Base-by-base conservation (phyloP, 2,888 invertebrate species). In the Hemithea aestivaria region DNA sequence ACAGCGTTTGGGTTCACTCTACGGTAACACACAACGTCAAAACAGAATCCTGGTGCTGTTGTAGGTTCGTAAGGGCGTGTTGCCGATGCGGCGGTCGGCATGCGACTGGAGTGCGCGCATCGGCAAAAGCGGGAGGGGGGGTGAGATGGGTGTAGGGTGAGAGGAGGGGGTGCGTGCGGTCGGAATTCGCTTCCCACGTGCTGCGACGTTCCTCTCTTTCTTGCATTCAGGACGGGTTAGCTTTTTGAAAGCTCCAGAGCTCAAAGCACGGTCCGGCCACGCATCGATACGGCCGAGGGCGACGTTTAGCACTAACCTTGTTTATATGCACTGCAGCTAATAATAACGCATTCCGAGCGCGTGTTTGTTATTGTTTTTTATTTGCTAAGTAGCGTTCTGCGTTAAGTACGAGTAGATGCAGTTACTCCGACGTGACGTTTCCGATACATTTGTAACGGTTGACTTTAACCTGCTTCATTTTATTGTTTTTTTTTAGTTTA, bases 121-220 rank as follows among this genome's bases (percentile, higher is more conserved):
- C 73, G 67, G 42, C 20, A 30, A 46, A 49, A 43, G 23, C 48
- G 53, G 57, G 56, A 62, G 58, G 53, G 57, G 56, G 62, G 58
- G 69, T 55, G 52, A 65, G 49, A 65, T 62, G 62, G 68, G 67
- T 68, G 65, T 64, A 70, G 75, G 73, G 81, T 85, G 66, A 66
- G 67, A 66, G 66, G 67, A 66, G 66, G 73, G 78, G 76, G 81
- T 87, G 87, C 87, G 87, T 87, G 83, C 80, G 82, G 82, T 81
- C 72, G 85, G 85, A 85, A 87, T 87, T 77, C 78, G 76, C 84
- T 81, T 81, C 84, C 85, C 85, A 85, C 84, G 85, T 85, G 84
- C 76, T 77, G 66, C 58, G 59, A 70, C 61, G 68, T 60, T 58
- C 79, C 79, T 82, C 85, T 79, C 77, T 78, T 77, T 82, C 81